A percentile compares a stretch with the other conserved stretches of the same genome.
Conservation (phyloP, 2,888 invertebrate genomes). For the Tetragonisca angustula region DNA sequence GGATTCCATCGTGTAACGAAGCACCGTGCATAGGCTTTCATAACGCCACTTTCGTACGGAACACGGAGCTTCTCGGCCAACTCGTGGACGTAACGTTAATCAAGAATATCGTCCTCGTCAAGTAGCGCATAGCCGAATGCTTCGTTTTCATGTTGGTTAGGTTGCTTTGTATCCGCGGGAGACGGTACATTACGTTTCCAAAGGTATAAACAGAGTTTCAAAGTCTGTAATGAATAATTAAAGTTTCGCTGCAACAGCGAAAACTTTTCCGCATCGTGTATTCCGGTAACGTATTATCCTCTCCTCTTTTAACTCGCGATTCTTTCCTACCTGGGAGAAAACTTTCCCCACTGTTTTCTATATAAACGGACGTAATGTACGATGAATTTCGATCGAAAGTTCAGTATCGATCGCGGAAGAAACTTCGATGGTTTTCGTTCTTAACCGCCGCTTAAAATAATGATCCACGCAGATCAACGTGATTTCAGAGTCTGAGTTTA, state of each 20-base stretch:
- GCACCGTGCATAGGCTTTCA: slow-evolving; percentile 23
- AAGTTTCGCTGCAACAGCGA: slow-evolving; percentile 14
- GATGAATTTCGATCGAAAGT: slow-evolving; percentile 1
- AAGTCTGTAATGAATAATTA: slow-evolving; percentile 29
- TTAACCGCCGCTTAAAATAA: too few relatives aligned
- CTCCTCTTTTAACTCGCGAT: not conserved
- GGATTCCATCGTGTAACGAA: slow-evolving; percentile 24
- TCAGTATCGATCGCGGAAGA: not conserved
- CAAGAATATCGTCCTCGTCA: slow-evolving; percentile 1
- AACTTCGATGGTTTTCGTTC: not conserved
- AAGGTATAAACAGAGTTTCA: slow-evolving; percentile 23
- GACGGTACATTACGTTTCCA: slow-evolving; percentile 1
- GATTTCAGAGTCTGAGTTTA: not conserved
- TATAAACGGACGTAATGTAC: not conserved
- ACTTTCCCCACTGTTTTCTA: slow-evolving; percentile 7
- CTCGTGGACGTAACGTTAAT: not conserved
- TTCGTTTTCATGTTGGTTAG: not conserved
- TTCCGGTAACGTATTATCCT: not conserved
- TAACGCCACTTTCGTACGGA: slow-evolving; percentile 35
- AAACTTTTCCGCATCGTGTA: slow-evolving; percentile 20
- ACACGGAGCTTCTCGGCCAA: slow-evolving; percentile 1
- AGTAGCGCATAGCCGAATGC: not conserved
- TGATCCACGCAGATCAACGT: not conserved
- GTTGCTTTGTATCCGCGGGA: not conserved
- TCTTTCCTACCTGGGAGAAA: not conserved